These are phyloP conservation scores for Coryphaenoides rupestris DNA, from an alignment of 2,113 vertebrate species.

Conservation along the genomic window DNA sequence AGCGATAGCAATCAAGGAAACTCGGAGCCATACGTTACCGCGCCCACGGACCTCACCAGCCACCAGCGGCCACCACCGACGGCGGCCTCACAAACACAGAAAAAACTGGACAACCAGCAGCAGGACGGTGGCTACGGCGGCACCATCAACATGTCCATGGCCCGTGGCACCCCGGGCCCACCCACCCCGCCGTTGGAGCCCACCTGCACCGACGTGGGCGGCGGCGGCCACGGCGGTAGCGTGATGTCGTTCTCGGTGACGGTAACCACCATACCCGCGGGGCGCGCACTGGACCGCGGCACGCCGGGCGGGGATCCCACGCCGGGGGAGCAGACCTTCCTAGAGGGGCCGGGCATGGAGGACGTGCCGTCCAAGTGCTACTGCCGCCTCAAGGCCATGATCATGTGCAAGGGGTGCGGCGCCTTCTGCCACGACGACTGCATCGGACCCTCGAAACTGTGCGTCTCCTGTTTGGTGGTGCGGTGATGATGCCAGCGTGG, in stretches of 20 bases:
- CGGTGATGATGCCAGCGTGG: conserved; percentile 72
- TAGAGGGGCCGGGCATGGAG: conserved; percentile 77
- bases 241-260: conserved; percentile 98
- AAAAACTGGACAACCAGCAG: conserved; percentile 66
- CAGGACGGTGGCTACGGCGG: conserved; percentile 78
- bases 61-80: conserved; percentile 72
- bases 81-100: conserved; percentile 66
- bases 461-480: conserved; percentile 95
- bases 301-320: conserved; percentile 73
- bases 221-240: conserved; percentile 73
- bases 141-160: conserved; percentile 87
- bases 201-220: conserved; percentile 15
- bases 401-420: conserved; percentile 96
- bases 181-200: conserved; percentile 41
- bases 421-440: conserved; percentile 98
- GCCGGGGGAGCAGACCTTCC: conserved; percentile 82
- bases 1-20: conserved; percentile 63
- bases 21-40: conserved; percentile 66
- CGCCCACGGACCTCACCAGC: conserved; percentile 39
- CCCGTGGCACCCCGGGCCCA: conserved; percentile 63
- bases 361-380: conserved; percentile 91
- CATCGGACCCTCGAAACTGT: conserved; percentile 96
- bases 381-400: conserved; percentile 98
- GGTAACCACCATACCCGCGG: conserved; percentile 89
- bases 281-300: conserved; percentile 66